These are phyloP conservation scores for Myxocyprinus asiaticus DNA, from an alignment of 2,113 vertebrate genomes.

Conservation along the genomic window DNA sequence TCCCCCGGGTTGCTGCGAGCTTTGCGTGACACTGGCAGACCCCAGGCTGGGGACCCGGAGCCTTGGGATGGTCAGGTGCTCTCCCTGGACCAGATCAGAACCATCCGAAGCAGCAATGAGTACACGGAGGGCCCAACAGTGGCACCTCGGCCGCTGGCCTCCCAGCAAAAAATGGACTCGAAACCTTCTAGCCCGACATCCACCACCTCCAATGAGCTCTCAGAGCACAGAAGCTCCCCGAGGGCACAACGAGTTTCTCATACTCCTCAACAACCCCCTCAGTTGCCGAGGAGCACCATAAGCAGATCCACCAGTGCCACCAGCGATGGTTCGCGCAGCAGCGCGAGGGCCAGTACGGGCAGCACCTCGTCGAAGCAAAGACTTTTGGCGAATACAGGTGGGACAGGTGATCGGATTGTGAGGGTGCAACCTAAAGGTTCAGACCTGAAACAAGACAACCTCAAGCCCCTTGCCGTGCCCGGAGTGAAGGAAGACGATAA, in stretches of 20 bases:
- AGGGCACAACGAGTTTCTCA: background rate
- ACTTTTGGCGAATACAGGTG: slow-evolving; percentile 57
- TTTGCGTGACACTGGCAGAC: slow-evolving; percentile 81
- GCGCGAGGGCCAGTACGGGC: slow-evolving; percentile 82
- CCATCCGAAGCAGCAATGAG: slow-evolving; percentile 88
- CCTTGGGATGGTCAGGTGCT: slow-evolving; percentile 81
- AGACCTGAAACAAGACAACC: slow-evolving; percentile 77
- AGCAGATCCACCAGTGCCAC: slow-evolving; percentile 70
- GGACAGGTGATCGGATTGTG: slow-evolving; percentile 74
- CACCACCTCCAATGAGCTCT: background rate
- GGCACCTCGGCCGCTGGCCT: slow-evolving; percentile 68
- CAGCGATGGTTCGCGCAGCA: slow-evolving; percentile 79
- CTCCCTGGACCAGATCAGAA: slow-evolving; percentile 90
- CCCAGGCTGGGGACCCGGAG: slow-evolving; percentile 73
- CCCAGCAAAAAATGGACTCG: slow-evolving; percentile 74
- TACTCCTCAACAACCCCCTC: slow-evolving; percentile 49
- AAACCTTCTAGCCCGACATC: slow-evolving; percentile 60
- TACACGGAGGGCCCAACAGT: slow-evolving; percentile 89
- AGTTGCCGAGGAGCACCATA: slow-evolving; percentile 62
- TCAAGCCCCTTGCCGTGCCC: slow-evolving; percentile 76
- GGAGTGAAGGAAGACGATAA: slow-evolving; percentile 52
- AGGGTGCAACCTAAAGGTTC: slow-evolving; percentile 83
- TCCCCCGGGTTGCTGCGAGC: slow-evolving; percentile 74
- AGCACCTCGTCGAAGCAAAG: slow-evolving; percentile 81
- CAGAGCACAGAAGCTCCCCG: background rate